Base-by-base conservation (phyloP, 2,797 vertebrate genomes). In the Alauda arvensis region DNA sequence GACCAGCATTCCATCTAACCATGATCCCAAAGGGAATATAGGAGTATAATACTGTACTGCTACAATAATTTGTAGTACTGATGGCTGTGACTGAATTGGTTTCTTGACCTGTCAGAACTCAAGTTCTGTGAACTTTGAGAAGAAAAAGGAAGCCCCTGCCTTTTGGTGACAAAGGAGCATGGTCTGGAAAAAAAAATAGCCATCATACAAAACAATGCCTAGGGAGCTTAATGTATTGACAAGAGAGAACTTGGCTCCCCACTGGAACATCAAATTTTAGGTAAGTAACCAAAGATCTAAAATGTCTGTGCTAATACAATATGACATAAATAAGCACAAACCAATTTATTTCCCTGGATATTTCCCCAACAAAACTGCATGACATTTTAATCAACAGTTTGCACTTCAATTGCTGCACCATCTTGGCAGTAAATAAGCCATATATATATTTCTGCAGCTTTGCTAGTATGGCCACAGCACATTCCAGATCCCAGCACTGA, bases 291-390 rank as follows among this genome's bases (percentile, higher is more conserved):
- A 40, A 77, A 71, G 16, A 31, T 43, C 15, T 53, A 57, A 67
- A 75, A 68, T 33, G 8, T 37, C n/a, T 65, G 10, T 0, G 0
- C 23, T 57, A 43, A 71, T 45, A 48, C 5, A 40, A 5, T 26
- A 23, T 71, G 16, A 33, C 25, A 46, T 51, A 83, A 51, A 71
- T 53, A 62, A 26, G 8, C 26, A 60, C 17, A 80, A 83, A 67
- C 0, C 2, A 14, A 20, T 18, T 57, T 20, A 40, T 77, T 75
- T 88, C 25, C 39, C 33, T 34, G 8, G 53, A 51, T 55, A 79
- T 83, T 65, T 86, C 48, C 62, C 14, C 23, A 37, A 20, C 8
- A 29, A 77, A 79, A 51, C 21, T 18, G 28, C 48, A 33, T 19
- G 19, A 29, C 14, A 46, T 63, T 67, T 77, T 55, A 49, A 67